phyloP scores from a whole-genome alignment of 2,113 vertebrate genomes.

The Tympanuchus pallidicinctus region DNA sequence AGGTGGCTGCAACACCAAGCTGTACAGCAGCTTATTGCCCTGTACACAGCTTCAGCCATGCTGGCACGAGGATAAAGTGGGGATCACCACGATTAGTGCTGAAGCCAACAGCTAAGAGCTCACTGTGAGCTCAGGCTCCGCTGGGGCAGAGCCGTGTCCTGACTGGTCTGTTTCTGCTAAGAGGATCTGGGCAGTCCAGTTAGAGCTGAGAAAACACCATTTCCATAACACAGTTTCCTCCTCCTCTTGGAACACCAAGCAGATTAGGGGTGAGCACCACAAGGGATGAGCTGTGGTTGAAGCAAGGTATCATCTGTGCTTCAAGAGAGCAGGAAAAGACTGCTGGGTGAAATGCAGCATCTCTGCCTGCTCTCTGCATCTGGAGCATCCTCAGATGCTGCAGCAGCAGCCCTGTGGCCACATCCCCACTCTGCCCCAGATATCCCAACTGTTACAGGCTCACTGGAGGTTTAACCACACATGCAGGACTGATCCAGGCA shows the following conservation, averaged over 20 bases:
- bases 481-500: background rate
- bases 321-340: background rate
- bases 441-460: background rate
- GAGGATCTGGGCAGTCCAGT: background rate
- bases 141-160: background rate
- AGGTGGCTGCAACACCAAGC: background rate
- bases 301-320: background rate
- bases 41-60: background rate
- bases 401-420: background rate
- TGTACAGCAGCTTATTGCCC: background rate
- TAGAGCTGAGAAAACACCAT: background rate
- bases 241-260: too few species aligned
- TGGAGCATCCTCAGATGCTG: background rate
- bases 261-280: background rate
- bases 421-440: accelerated
- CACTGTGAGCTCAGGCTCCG: accelerated
- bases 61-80: background rate
- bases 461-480: background rate
- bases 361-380: background rate
- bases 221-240: background rate
- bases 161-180: background rate
- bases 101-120: background rate
- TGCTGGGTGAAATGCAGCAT: accelerated
- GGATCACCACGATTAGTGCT: background rate
- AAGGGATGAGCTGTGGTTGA: accelerated